Evolutionary conservation across 92 coral and sea anemone species (phyloP).

Genomic region (Hydrozoanthus gracilis): DNA sequence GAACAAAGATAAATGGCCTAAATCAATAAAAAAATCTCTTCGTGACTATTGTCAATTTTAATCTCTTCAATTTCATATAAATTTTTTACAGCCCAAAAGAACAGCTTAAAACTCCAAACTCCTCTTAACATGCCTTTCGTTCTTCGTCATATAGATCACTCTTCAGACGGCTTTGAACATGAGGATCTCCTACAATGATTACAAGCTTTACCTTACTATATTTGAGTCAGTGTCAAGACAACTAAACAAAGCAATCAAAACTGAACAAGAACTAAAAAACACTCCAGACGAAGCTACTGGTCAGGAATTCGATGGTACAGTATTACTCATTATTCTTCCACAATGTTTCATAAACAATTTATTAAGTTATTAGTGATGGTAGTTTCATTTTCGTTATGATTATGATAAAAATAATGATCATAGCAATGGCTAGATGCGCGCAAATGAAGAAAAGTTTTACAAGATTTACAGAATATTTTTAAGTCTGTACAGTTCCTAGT

Average conservation of each 20-base stretch:
- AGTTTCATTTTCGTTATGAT: neutral
- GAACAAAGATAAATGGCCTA: too few relatives aligned
- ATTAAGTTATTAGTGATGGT: neutral
- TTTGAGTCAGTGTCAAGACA: conserved; percentile 94
- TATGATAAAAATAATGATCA: neutral
- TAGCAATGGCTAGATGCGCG: neutral
- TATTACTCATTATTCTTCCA: neutral
- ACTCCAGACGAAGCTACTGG: conserved; percentile 55
- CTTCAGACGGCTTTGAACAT: conserved; percentile 87
- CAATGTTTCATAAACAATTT: neutral
- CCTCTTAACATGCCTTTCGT: neutral
- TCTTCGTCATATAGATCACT: conserved; percentile 56
- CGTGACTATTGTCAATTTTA: too few relatives aligned
- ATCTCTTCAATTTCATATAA: too few relatives aligned
- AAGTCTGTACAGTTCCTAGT: too few relatives aligned
- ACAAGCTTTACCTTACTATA: conserved; percentile 88
- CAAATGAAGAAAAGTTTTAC: too few relatives aligned
- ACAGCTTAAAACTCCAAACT: too few relatives aligned
- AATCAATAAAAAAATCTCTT: too few relatives aligned
- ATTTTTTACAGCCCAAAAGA: too few relatives aligned
- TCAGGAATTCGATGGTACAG: conserved; percentile 84
- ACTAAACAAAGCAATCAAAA: conserved; percentile 90
- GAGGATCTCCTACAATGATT: conserved; percentile 97
- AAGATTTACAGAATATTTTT: too few relatives aligned
- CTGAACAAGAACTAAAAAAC: conserved; percentile 59